These are phyloP conservation scores for Halcyon senegalensis DNA, from an alignment of 2,113 vertebrate species.

Conservation along the genomic window DNA sequence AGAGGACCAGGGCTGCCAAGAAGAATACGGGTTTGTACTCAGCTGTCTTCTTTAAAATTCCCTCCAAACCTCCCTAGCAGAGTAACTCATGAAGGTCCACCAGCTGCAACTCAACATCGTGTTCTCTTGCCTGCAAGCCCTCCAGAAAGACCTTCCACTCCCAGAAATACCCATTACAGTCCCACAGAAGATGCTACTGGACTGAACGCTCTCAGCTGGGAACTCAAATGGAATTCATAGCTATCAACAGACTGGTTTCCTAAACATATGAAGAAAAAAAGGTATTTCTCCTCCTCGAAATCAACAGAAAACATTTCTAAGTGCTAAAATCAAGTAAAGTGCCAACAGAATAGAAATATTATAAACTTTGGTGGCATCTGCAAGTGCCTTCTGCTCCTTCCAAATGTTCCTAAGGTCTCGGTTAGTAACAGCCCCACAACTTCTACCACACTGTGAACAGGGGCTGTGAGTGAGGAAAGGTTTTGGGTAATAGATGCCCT, in stretches of 20 bases:
- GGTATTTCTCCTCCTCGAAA: not conserved
- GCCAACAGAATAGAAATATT: not conserved
- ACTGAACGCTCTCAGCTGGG: not conserved
- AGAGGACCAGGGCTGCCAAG: not conserved
- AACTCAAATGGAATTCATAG: not conserved
- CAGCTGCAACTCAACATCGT: not conserved
- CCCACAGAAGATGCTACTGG: not conserved
- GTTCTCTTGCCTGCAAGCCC: not conserved
- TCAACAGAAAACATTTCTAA: not conserved
- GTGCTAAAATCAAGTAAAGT: not conserved
- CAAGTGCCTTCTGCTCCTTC: not conserved
- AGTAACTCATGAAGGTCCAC: not conserved
- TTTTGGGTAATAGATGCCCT: not conserved
- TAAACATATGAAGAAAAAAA: not conserved
- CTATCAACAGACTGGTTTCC: not conserved
- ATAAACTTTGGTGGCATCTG: not conserved
- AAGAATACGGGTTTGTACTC: not conserved
- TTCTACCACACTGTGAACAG: no score
- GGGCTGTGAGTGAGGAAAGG: accelerated
- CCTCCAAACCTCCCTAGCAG: not conserved
- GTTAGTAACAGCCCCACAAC: not conserved
- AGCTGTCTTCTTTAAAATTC: not conserved
- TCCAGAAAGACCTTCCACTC: not conserved
- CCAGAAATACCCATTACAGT: accelerated
- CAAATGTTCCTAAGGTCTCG: not conserved